Evolutionary conservation across 2,797 vertebrate species (phyloP).

Genomic region (Champsocephalus esox): DNA sequence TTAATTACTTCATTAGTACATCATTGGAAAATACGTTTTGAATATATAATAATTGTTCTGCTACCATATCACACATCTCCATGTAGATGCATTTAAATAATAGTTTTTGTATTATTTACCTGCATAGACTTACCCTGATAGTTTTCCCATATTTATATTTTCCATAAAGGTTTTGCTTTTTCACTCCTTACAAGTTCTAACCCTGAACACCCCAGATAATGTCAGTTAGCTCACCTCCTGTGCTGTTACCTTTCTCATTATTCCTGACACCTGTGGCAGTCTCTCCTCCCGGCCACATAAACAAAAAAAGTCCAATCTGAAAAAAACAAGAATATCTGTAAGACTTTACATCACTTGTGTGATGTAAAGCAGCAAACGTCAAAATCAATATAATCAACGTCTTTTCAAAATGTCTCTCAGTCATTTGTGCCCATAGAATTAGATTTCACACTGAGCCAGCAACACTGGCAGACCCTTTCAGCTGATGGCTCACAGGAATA

Average conservation of each 20-base stretch:
- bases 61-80: not conserved
- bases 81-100: not conserved
- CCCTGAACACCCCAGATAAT: slow-evolving; percentile 34
- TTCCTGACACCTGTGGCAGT: slow-evolving; percentile 36
- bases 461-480: slow-evolving; percentile 20
- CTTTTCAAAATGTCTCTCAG: slow-evolving; percentile 37
- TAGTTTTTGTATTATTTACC: not conserved
- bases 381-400: slow-evolving; percentile 51
- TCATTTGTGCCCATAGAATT: slow-evolving; percentile 30
- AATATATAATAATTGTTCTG: not conserved
- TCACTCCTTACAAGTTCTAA: slow-evolving; percentile 1
- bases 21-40: not conserved
- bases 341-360: not conserved
- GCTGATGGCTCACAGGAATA: slow-evolving; percentile 19
- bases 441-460: slow-evolving; percentile 34
- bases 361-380: not conserved
- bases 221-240: slow-evolving; percentile 39
- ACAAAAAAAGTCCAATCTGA: slow-evolving; percentile 34
- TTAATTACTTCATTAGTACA: not conserved
- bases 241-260: slow-evolving; percentile 49
- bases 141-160: slow-evolving; percentile 6
- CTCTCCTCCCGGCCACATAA: slow-evolving; percentile 26
- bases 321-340: slow-evolving; percentile 11
- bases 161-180: slow-evolving; percentile 20
- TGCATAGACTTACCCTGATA: not conserved